These are phyloP conservation scores for Rhynchophorus ferrugineus DNA, from an alignment of 1,140 invertebrate species.

Conservation along the genomic window DNA sequence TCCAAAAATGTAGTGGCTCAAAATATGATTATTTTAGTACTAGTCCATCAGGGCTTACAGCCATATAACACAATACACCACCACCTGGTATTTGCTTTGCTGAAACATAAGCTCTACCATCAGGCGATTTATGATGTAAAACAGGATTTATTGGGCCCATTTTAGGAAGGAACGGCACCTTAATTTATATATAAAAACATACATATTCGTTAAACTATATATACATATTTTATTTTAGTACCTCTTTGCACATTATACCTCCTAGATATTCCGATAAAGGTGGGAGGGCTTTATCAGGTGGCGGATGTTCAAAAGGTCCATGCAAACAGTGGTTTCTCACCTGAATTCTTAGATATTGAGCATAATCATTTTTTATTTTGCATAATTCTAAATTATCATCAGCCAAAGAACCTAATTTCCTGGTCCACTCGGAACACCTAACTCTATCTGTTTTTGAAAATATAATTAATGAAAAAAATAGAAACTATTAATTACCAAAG, in stretches of 20 bases:
- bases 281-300: constrained; percentile 30
- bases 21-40: no score
- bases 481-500: constrained; percentile 31
- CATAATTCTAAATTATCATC: constrained; percentile 40
- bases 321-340: constrained; percentile 41
- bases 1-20: no score
- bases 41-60: constrained; percentile 43
- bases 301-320: constrained; percentile 41
- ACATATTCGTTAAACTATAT: constrained; percentile 3
- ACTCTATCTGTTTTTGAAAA: constrained; percentile 40
- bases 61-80: constrained; percentile 47
- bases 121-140: constrained; percentile 42
- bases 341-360: constrained; percentile 45
- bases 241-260: constrained; percentile 35
- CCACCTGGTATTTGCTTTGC: constrained; percentile 43
- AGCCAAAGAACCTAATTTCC: constrained; percentile 39
- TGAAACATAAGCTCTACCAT: constrained; percentile 45
- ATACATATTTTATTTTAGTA: constrained; percentile 9
- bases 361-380: constrained; percentile 45
- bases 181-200: constrained; percentile 9
- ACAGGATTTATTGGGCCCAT: constrained; percentile 43
- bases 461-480: not conserved
- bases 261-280: constrained; percentile 42
- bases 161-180: constrained; percentile 40
- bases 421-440: constrained; percentile 44